Base-by-base conservation (phyloP, 2,113 vertebrate genomes). In the Malurus alboscapulatus region DNA sequence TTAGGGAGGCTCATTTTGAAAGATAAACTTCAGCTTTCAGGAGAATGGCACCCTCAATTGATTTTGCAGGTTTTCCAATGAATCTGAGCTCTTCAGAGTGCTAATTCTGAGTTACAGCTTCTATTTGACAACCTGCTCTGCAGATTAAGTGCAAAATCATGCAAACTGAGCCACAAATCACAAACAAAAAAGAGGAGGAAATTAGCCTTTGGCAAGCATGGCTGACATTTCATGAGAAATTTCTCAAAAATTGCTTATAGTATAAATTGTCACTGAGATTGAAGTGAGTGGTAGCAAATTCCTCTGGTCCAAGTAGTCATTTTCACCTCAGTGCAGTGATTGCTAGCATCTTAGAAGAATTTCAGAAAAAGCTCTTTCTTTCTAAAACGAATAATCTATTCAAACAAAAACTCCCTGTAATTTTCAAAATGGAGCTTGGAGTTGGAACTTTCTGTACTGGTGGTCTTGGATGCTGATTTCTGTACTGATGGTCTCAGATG, bases 61-160 rank as follows among this genome's bases (percentile, higher is more conserved):
- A 91, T 94, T 83, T 90, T 47, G 75, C 32, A 20, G 57, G 26
- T 94, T 76, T 90, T 81, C 40, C 45, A 58, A 63, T 84, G 90
- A 83, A 71, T 71, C 88, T 84, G 90, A 85, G 42, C 32, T 82
- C 79, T 82, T 90, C 79, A 74, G 42, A 84, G 42, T 79, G 45
- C 74, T 94, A 83, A 95, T 95, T 96, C 73, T 91, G 91, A 95
- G 38, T 83, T 96, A 86, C 51, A 59, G 45, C 61, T 94, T 92
- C 66, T 63, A 18, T 86, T 59, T 95, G 93, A 84, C 75, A 85
- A 50, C 53, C 25, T 48, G 51, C 38, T 40, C 13, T 77, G 54
- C 29, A 69, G 86, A 91, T 62, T 80, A 94, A 93, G 50, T 69
- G 48, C 50, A 95, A 92, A 95, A 92, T 74, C 86, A 88, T 95